phyloP scores from a whole-genome alignment of 2,888 invertebrate genomes.

The Baccha elongata region DNA sequence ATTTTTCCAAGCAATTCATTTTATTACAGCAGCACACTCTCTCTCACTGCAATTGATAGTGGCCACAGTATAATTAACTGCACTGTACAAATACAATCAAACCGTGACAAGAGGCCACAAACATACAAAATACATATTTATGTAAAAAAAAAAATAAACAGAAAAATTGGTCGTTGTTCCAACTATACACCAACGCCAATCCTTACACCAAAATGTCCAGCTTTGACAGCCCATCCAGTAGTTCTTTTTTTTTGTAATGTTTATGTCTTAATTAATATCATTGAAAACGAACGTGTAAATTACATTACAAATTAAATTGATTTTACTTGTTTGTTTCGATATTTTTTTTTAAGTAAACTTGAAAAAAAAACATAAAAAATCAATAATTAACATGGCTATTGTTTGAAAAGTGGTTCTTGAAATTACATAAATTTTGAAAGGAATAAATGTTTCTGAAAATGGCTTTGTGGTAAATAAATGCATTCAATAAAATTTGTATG shows the following conservation, averaged over 20 bases:
- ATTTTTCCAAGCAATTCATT: conserved; percentile 56
- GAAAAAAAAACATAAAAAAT: background rate
- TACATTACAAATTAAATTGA: background rate
- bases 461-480: too few species aligned
- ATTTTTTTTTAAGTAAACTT: background rate
- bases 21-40: conserved; percentile 36
- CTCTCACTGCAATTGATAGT: conserved; percentile 47
- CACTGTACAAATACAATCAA: conserved; percentile 7
- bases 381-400: background rate
- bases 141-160: background rate
- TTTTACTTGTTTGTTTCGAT: conserved; percentile 1
- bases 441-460: too few species aligned
- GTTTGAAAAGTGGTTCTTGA: background rate
- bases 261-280: conserved; percentile 21
- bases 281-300: conserved; percentile 15
- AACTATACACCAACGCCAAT: background rate
- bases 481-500: too few species aligned
- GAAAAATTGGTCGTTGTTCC: conserved; percentile 14
- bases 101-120: conserved; percentile 24
- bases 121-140: background rate
- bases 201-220: conserved; percentile 13
- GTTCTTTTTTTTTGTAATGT: conserved; percentile 1
- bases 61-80: conserved; percentile 44
- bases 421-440: background rate
- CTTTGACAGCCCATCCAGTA: conserved; percentile 7